A percentile compares a stretch with the other conserved stretches of the same genome.
These are phyloP conservation scores for Anguilla obscura DNA, from an alignment of 2,797 vertebrate genomes.

Conservation along the genomic window DNA sequence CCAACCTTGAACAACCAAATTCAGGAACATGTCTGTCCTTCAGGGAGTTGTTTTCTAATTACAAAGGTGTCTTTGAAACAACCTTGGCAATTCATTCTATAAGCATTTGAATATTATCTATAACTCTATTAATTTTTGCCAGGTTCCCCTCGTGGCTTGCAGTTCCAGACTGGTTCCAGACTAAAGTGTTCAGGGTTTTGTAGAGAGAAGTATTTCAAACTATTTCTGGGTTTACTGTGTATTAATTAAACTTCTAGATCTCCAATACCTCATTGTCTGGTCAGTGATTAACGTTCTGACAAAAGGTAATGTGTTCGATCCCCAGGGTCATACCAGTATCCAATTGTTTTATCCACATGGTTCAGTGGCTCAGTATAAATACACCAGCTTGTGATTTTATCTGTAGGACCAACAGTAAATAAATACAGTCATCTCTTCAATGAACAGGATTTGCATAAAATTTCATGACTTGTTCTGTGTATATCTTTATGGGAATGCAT, in stretches of 20 bases:
- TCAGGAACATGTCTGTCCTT: constrained; percentile 32
- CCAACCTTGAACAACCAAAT: constrained; percentile 28
- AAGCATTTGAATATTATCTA: constrained; percentile 18
- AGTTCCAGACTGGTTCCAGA: not conserved
- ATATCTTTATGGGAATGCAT: not conserved
- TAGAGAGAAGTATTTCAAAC: not conserved
- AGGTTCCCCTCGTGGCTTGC: constrained; percentile 16
- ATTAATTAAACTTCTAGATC: not conserved
- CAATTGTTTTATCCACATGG: not conserved
- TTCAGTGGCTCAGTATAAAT: not conserved
- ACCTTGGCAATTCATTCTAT: constrained; percentile 44
- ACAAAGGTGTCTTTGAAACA: constrained; percentile 44
- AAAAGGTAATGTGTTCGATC: not conserved
- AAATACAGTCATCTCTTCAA: not conserved
- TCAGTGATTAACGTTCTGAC: not conserved
- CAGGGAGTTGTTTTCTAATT: constrained; percentile 44
- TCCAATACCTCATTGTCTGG: not conserved
- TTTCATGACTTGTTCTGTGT: not conserved
- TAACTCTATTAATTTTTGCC: not conserved
- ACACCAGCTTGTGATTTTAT: not conserved
- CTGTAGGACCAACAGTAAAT: not conserved
- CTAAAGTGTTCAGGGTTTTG: not conserved
- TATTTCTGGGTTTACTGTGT: not conserved
- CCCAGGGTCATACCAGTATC: not conserved
- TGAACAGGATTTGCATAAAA: not conserved